Base-by-base conservation (phyloP, 92 coral and sea anemone species). In the Montipora capitata region DNA sequence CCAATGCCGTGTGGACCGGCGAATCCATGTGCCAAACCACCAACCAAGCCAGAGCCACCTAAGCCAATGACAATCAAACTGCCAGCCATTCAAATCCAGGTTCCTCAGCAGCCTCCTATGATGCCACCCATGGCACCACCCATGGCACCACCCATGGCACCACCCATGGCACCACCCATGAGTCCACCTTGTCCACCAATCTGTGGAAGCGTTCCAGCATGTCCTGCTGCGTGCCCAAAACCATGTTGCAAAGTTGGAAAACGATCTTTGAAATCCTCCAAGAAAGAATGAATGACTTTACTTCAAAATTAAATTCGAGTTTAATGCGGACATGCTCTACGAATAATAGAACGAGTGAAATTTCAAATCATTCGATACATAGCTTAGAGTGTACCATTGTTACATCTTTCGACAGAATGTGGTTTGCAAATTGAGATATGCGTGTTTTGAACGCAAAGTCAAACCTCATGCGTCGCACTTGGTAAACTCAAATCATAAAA, bases 11-110 rank as follows among this genome's bases (percentile, higher is more conserved):
- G 97, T 81, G 84, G 85, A 13, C 94, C 91, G 27, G 74, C 85
- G 54, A 89, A 90, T 15, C 97, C 95, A 8, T 94, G 97, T 48
- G 89, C 81, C 9, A 81, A 81, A 45, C 96, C 94, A 40, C 80
- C 77, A 48, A 76, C 77, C 15, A 90, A 80, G 74, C 95, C 95
- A 14, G 78, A 76, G 72, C 87, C 87, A 45, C 82, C 89, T 1
- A 92, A 92, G 78, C 89, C 72, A 68, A 80, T 61, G 91, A 62
- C 71, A 51, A 78, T 68, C 91, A 87, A 51, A 59, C 90, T 48
- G 4, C 90, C 88, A 8, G 93, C 76, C 81, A 87, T 70, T 68
- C 80, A 80, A 73, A 92, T 59, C 93, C 89, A 61, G 74, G 91
- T 72, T 68, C 88, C 81, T 79, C 93, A 52, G 80, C 89, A 27